Percentiles rank a stretch among this genome's conserved stretches.
These are phyloP conservation scores for Pterophyllum scalare DNA, from an alignment of 2,113 vertebrate species.

Conservation along the genomic window DNA sequence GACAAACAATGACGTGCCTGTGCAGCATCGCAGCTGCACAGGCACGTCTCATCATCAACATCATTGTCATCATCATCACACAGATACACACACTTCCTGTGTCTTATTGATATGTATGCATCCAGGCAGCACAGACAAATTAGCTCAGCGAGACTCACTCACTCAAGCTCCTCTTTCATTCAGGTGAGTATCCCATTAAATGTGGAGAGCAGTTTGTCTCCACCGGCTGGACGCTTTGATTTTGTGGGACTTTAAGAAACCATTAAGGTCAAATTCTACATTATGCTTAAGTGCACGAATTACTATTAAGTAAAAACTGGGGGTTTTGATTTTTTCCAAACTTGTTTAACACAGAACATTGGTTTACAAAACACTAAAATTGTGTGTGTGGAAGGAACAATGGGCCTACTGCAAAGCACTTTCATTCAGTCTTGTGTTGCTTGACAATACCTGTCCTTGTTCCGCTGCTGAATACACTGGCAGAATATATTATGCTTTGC, in stretches of 20 bases:
- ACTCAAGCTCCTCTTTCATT: conserved; percentile 1
- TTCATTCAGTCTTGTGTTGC: conserved; percentile 8
- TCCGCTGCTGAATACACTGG: not conserved
- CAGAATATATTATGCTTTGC: conserved; percentile 5
- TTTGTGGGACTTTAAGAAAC: not conserved
- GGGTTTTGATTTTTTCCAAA: not conserved
- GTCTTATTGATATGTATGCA: not conserved
- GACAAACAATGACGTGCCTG: conserved; percentile 39
- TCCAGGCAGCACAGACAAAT: not conserved
- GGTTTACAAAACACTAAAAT: not conserved
- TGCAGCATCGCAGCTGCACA: conserved; percentile 26
- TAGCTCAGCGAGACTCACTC: not conserved
- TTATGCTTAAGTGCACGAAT: not conserved
- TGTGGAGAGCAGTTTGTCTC: not conserved
- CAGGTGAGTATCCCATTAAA: not conserved
- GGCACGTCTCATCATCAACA: conserved; percentile 38
- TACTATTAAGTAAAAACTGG: not conserved
- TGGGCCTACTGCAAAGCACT: not conserved
- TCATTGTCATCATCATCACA: conserved; percentile 31
- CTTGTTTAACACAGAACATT: not conserved
- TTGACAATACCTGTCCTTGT: conserved; percentile 25
- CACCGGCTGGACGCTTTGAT: not conserved
- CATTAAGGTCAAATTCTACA: not conserved
- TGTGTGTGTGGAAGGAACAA: not conserved
- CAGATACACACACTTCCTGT: not conserved